A percentile compares a stretch with the other conserved stretches of the same genome.
phyloP scores from a whole-genome alignment of 2,797 vertebrate species.

The Falco novaeseelandiae region DNA sequence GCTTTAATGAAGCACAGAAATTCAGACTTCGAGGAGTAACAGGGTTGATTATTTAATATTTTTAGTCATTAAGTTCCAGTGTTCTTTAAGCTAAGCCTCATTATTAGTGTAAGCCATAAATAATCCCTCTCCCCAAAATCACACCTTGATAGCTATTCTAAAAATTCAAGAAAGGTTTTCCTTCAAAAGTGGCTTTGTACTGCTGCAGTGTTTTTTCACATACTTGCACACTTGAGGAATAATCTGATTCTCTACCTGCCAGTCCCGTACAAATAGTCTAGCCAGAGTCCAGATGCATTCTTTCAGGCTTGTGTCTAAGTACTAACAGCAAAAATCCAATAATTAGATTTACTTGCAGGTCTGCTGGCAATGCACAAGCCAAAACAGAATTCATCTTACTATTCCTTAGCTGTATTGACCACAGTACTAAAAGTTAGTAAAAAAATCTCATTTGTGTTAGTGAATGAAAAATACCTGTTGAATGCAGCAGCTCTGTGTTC shows the following conservation, averaged over 20 bases:
- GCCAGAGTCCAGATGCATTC: slow-evolving; percentile 10
- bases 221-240: not conserved
- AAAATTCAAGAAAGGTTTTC: not conserved
- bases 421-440: slow-evolving; percentile 17
- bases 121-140: not conserved
- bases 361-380: slow-evolving; percentile 8
- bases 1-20: not conserved
- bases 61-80: not conserved
- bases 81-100: not conserved
- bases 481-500: not conserved
- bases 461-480: slow-evolving; percentile 12
- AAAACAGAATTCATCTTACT: slow-evolving; percentile 24
- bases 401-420: not conserved
- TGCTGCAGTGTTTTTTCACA: not conserved
- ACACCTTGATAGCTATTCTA: not conserved
- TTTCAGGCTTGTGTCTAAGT: not conserved
- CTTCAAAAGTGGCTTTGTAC: not conserved
- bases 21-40: not conserved
- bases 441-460: slow-evolving; percentile 30
- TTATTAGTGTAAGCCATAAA: not conserved
- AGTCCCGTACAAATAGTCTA: not conserved
- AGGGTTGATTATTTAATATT: not conserved
- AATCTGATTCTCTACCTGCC: not conserved
- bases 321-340: not conserved
- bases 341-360: slow-evolving; percentile 43